Base-by-base conservation (phyloP, 2,797 vertebrate species). In the Sphenopsis melanotis region DNA sequence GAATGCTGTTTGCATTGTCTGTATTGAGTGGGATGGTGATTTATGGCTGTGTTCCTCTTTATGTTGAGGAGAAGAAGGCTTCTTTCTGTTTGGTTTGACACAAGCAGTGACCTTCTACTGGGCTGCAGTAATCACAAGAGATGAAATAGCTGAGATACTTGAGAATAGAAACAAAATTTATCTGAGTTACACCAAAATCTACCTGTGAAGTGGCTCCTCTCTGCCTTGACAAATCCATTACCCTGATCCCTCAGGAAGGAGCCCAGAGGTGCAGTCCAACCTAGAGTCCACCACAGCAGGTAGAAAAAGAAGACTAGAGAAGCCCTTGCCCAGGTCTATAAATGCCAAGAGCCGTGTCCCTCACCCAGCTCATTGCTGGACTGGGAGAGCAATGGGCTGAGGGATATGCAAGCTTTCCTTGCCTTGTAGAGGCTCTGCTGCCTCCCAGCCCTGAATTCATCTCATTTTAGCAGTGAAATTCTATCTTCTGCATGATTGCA, bases 391-490 rank as follows among this genome's bases (percentile, higher is more conserved):
- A 69, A 37, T 2, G 47, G 44, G 21, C 70, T 87, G 75, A 83
- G 59, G n/a, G 41, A 93, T 75, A 46, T n/a, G 47, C 29, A 88
- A 84, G 64, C 47, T 71, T 90, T 80, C 71, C 75, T 91, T 95
- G 65, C 57, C 65, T 83, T 32, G 18, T 66, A 79, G 80, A 90
- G 57, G 20, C 52, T 87, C 86, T 76, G 42, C 84, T 93, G 69
- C 69, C 68, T 94, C 60, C 44, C 60, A 95, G 79, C 37, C 75
- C 74, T 74, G 64, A 77, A 78, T 50, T 79, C 34, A 30, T 89
- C 80, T 89, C 78, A 24, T 88, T 94, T 85, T 91, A 93, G 90
- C 39, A 53, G 49, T 56, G 92, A 89, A 96, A 95, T 95, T 94
- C 91, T 78, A 59, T 79, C 60, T 92, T 94, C 88, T 71, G 83